These are phyloP conservation scores for Myiotriccus ornatus DNA, from an alignment of 2,797 vertebrate species.

Conservation along the genomic window DNA sequence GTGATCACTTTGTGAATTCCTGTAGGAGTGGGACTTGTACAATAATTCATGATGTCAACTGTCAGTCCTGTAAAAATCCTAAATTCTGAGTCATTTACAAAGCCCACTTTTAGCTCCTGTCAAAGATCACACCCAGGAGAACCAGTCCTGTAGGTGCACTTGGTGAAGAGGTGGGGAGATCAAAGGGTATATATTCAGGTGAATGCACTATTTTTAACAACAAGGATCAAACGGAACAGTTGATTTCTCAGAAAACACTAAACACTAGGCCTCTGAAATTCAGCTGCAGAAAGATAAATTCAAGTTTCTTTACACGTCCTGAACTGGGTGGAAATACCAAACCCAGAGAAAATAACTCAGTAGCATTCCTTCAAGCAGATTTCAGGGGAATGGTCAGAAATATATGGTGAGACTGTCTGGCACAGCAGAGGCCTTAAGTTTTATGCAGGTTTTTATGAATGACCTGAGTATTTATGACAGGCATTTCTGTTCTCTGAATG, in stretches of 20 bases:
- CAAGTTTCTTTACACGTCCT: not conserved
- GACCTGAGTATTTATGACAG: not conserved
- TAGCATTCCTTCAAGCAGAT: fast-evolving
- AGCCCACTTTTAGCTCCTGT: not conserved
- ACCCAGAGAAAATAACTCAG: not conserved
- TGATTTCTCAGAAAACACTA: not conserved
- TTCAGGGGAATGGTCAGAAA: not conserved
- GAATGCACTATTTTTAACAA: not conserved
- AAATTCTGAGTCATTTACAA: not conserved
- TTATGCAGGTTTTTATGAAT: not conserved
- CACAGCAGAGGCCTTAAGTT: not conserved
- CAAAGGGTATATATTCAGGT: not conserved
- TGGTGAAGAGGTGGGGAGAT: not conserved
- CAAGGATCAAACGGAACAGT: not conserved
- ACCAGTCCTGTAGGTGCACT: not conserved
- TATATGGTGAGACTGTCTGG: not conserved
- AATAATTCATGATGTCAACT: not conserved
- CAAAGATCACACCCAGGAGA: not conserved
- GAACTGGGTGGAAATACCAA: not conserved
- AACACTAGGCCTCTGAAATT: not conserved
- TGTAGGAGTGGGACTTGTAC: not conserved
- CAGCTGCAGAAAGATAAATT: not conserved
- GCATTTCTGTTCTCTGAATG: not conserved
- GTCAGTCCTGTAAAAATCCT: not conserved
- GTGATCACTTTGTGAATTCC: not conserved